A percentile compares a stretch with the other conserved stretches of the same genome.
Evolutionary conservation across 2,113 vertebrate species (phyloP).

Genomic region (Myrmecobius fasciatus): DNA sequence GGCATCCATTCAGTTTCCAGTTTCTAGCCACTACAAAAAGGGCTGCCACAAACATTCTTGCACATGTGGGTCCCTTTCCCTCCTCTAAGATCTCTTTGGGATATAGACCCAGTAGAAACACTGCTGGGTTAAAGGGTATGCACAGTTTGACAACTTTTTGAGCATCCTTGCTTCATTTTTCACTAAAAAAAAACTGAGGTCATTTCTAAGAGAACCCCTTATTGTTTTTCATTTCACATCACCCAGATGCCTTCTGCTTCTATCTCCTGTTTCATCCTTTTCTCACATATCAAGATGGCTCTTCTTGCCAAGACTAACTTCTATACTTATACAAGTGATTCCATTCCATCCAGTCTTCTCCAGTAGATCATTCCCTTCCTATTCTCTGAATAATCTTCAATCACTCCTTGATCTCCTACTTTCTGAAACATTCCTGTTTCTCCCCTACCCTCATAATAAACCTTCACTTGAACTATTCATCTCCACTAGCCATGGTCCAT

Average conservation of each 20-base stretch:
- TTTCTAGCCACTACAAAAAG: too few species aligned
- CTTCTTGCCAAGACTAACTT: neutral
- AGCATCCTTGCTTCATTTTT: neutral
- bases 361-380: neutral
- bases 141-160: too few species aligned
- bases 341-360: neutral
- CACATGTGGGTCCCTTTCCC: too few species aligned
- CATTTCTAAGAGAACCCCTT: neutral
- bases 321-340: neutral
- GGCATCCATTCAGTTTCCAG: too few species aligned
- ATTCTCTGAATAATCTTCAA: neutral
- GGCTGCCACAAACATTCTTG: too few species aligned
- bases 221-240: neutral
- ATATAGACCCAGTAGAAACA: too few species aligned
- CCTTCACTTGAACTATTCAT: neutral
- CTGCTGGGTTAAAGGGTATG: too few species aligned
- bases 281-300: neutral
- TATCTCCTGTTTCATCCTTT: neutral
- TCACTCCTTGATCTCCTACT: neutral
- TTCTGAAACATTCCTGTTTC: neutral
- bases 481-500: neutral
- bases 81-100: too few species aligned
- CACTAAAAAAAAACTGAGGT: neutral
- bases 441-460: neutral
- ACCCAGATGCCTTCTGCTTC: neutral